Base-by-base conservation (phyloP, 2,113 vertebrate species). In the Typhlomys cinereus region DNA sequence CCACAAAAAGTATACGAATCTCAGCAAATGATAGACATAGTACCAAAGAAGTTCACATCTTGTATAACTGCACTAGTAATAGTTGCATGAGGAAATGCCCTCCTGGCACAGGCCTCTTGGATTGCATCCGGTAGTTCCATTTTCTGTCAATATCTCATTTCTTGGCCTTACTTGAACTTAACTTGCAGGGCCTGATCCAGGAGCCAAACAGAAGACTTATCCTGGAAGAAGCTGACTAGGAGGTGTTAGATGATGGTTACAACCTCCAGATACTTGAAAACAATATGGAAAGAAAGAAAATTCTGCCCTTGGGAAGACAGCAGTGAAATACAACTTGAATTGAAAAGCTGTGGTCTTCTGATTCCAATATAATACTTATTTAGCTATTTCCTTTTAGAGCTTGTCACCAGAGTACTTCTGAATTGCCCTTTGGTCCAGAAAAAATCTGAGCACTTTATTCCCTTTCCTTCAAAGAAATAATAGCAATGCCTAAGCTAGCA, bases 401-500 rank as follows among this genome's bases (percentile, higher is more conserved):
- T 91, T 94, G 85, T 50, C 31, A 82, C 21, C 34, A 78, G 54
- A 90, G 34, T 82, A 50, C 29, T 67, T 94, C 74, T 85, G 85
- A 88, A 54, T 82, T 92, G 11, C 52, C 80, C 48, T 88, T 90
- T 94, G 75, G 50, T 89, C 66, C 64, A 83, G 52, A 94, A 90
- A n/a, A 34, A 88, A 86, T 88, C 82, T 91, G 34, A 59, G 27
- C 39, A 76, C 52, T 76, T 52, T 88, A 66, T n/a, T 74, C 12
- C 88, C 84, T 94, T 93, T 91, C 46, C 44, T 95, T 44, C 46
- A 82, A 75, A 44, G 44, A 92, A 88, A 92, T 91, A 62, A 82
- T n/a, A 83, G 15, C 34, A 82, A 13, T 93, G 81, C 34, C 54
- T 88, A 75, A 25, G 20, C 46, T 90, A 31, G n/a, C 73, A 34